These are phyloP conservation scores for Allophyes oxyacanthae DNA, from an alignment of 2,888 invertebrate species.

Conservation along the genomic window DNA sequence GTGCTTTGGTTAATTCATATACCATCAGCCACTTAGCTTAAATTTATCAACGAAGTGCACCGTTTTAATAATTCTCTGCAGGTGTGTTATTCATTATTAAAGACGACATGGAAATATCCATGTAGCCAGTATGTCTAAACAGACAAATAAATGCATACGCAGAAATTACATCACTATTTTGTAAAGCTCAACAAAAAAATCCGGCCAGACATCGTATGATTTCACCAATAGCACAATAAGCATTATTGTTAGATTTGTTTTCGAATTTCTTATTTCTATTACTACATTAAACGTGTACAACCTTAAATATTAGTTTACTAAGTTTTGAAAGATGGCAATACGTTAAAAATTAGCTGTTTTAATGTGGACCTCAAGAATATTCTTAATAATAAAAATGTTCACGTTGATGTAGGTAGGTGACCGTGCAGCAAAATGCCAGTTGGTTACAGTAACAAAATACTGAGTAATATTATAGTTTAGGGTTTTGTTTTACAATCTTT, in stretches of 20 bases:
- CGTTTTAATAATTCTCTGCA: conserved; percentile 25
- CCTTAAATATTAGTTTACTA: neutral
- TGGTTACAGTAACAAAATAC: conserved; percentile 58
- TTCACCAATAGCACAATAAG: conserved; percentile 41
- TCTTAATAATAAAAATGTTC: conserved; percentile 12
- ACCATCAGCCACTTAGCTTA: conserved; percentile 45
- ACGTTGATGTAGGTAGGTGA: conserved; percentile 9
- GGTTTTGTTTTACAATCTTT: conserved; percentile 56
- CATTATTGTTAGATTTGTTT: conserved; percentile 20
- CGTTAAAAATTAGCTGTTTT: conserved; percentile 7
- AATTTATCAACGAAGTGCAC: conserved; percentile 21
- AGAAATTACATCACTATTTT: conserved; percentile 49
- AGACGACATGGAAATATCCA: conserved; percentile 15
- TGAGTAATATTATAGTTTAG: conserved; percentile 56
- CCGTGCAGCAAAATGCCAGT: conserved; percentile 35
- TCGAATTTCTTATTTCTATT: conserved; percentile 4
- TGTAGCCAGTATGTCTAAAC: conserved; percentile 53
- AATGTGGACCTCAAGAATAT: conserved; percentile 7
- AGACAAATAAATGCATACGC: conserved; percentile 49
- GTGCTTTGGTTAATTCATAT: conserved; percentile 46
- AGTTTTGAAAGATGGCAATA: neutral
- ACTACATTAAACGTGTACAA: too few relatives aligned
- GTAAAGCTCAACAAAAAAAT: conserved; percentile 35
- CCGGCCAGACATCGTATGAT: conserved; percentile 50
- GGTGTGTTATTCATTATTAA: conserved; percentile 31